These are phyloP conservation scores for Peribatodes rhomboidaria DNA, from an alignment of 2,888 invertebrate genomes.

Conservation along the genomic window DNA sequence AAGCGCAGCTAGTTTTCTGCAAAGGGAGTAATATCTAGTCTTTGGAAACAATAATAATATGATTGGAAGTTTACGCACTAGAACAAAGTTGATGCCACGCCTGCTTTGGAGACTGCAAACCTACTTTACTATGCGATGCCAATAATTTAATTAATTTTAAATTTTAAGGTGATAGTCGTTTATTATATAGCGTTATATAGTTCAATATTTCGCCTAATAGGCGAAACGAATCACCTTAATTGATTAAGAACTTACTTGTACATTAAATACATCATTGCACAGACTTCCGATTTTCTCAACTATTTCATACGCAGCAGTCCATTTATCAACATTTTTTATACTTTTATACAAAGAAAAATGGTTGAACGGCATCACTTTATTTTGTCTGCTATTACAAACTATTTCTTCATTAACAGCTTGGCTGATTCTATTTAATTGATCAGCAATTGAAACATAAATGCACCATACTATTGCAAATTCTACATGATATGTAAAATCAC, in stretches of 20 bases:
- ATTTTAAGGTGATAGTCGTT: too few relatives aligned
- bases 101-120: too few relatives aligned
- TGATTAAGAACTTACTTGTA: neutral
- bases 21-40: too few relatives aligned
- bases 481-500: neutral
- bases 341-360: neutral
- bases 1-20: too few relatives aligned
- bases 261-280: neutral
- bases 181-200: too few relatives aligned
- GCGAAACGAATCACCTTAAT: too few relatives aligned
- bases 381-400: neutral
- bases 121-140: too few relatives aligned
- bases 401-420: neutral
- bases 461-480: slow-evolving; percentile 1
- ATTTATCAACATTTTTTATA: neutral
- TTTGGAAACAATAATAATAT: too few relatives aligned
- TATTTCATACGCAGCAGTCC: neutral
- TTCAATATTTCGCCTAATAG: too few relatives aligned
- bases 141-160: too few relatives aligned
- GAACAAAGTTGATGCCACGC: too few relatives aligned
- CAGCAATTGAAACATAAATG: neutral
- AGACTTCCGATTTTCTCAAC: neutral
- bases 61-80: too few relatives aligned
- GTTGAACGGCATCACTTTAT: neutral
- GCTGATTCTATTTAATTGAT: neutral